A percentile compares a stretch with the other conserved stretches of the same genome.
phyloP scores from a whole-genome alignment of 2,888 invertebrate genomes.

The Argynnis bischoffii region DNA sequence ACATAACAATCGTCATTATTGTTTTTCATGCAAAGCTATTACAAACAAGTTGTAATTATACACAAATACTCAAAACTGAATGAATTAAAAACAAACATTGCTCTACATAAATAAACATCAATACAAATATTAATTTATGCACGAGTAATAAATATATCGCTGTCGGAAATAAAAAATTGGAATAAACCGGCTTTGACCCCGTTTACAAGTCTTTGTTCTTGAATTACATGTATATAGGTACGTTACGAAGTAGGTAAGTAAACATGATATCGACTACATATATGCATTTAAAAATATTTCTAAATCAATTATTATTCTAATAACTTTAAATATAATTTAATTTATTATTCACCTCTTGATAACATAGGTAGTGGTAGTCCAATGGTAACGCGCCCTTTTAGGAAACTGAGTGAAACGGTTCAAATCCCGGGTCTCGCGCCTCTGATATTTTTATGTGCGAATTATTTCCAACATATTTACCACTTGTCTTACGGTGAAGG shows the following conservation, averaged over 20 bases:
- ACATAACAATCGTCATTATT: neutral
- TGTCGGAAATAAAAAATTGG: conserved; percentile 26
- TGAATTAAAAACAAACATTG: conserved; percentile 7
- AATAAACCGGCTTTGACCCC: conserved; percentile 39
- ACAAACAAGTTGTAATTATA: conserved; percentile 10
- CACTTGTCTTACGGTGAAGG: too few relatives aligned
- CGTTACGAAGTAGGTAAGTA: conserved; percentile 26
- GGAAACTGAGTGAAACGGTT: too few relatives aligned
- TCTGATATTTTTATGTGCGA: too few relatives aligned
- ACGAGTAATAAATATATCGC: conserved; percentile 1
- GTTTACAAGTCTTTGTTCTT: conserved; percentile 41
- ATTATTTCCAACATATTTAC: too few relatives aligned
- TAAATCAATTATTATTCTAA: too few relatives aligned
- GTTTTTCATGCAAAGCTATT: neutral
- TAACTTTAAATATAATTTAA: too few relatives aligned
- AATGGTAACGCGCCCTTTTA: too few relatives aligned
- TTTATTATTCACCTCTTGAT: too few relatives aligned
- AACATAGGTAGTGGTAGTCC: too few relatives aligned
- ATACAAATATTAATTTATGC: conserved; percentile 8
- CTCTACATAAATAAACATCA: conserved; percentile 3
- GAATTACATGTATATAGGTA: conserved; percentile 31
- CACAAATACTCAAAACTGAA: conserved; percentile 4
- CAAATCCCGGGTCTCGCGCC: too few relatives aligned
- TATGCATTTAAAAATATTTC: conserved; percentile 10
- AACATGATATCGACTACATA: conserved; percentile 4